phyloP scores from a whole-genome alignment of 2,113 vertebrate species.

The Python bivittatus region DNA sequence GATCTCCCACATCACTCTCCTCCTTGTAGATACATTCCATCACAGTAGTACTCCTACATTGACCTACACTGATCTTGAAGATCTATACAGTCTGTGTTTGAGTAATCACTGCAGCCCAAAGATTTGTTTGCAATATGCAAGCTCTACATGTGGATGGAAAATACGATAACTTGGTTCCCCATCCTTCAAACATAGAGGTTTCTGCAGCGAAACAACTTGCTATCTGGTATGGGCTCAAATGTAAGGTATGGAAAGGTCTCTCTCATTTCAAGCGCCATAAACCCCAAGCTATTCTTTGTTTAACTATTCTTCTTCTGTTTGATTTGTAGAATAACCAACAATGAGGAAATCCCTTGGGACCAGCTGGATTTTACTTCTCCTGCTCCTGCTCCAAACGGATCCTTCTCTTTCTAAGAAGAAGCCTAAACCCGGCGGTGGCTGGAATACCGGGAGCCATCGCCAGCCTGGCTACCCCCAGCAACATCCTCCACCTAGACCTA shows the following conservation, averaged over 20 bases:
- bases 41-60: not conserved
- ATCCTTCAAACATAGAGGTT: not conserved
- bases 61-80: not conserved
- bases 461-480: conserved; percentile 2
- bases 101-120: not conserved
- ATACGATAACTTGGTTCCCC: not conserved
- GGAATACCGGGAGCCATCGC: conserved; percentile 25
- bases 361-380: conserved; percentile 61
- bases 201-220: not conserved
- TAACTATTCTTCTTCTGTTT: not conserved
- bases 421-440: conserved; percentile 60
- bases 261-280: no score
- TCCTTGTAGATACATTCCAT: no score
- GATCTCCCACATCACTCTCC: no score
- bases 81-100: not conserved
- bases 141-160: not conserved
- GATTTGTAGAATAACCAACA: conserved; percentile 14
- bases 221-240: not conserved
- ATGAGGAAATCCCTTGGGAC: conserved; percentile 49
- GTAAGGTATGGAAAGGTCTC: not conserved
- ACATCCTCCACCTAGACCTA: not conserved
- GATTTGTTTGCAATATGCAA: not conserved
- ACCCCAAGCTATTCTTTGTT: not conserved
- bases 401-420: conserved; percentile 65
- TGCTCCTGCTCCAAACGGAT: conserved; percentile 55